Evolutionary conservation across 1,140 invertebrate species (phyloP).

Genomic region (Hylaeus anthracinus): DNA sequence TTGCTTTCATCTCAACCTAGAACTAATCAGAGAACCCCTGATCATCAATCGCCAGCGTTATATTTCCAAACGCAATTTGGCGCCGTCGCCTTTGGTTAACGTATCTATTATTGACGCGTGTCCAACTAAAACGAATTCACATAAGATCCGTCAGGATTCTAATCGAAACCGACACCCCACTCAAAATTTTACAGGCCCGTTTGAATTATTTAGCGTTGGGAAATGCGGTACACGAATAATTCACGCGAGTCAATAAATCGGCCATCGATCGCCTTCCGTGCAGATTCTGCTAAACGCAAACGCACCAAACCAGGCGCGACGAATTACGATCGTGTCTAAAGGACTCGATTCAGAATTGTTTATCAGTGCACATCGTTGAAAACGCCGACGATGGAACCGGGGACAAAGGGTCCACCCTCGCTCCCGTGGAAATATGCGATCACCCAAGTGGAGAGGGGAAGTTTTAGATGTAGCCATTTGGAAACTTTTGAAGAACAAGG

Average conservation of each 20-base stretch:
- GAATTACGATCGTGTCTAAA: too few species aligned
- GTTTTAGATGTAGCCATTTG: constrained; percentile 18
- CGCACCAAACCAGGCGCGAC: too few species aligned
- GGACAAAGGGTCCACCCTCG: neutral
- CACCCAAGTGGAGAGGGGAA: neutral
- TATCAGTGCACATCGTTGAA: neutral
- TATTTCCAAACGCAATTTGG: too few species aligned
- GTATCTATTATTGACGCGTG: neutral
- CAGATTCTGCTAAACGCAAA: too few species aligned
- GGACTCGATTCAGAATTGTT: too few species aligned
- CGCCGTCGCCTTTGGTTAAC: too few species aligned
- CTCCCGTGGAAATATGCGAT: constrained; percentile 1
- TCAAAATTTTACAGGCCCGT: neutral
- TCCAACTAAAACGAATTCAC: too few species aligned
- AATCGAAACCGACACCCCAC: neutral
- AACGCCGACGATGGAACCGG: neutral
- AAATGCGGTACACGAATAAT: neutral
- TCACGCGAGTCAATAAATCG: neutral
- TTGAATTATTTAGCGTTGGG: neutral
- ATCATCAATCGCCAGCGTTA: too few species aligned
- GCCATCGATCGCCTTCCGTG: neutral
- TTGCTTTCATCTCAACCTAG: too few species aligned
- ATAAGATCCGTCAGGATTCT: neutral
- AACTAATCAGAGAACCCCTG: too few species aligned
- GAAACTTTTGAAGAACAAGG: constrained; percentile 24